Evolutionary conservation across 2,113 vertebrate genomes (phyloP), one percentile per base, ranked within the genome.

Genomic region (Gallinago paraguaiae): DNA sequence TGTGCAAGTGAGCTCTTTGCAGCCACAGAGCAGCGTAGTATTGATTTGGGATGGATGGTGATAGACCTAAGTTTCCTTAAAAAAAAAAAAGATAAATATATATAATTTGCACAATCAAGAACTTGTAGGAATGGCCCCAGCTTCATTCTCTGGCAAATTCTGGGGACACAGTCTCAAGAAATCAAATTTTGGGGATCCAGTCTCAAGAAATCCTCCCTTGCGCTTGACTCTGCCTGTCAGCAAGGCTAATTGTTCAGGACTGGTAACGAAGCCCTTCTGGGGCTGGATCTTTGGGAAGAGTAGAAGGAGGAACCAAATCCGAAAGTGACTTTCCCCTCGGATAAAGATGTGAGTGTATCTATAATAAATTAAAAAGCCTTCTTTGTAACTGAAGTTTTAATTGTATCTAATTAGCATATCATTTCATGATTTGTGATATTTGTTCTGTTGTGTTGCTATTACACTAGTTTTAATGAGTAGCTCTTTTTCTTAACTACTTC

Each of bases 161-260:
- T 18, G 6, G 41, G 12, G 31, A 18, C 10, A 10, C 18, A 31
- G 2, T 10, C 70, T 86, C 50, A 63, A 60, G 48, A 70, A 84
- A 41, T 22, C 10, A 54, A 83, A 92, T 77, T 37, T 0, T 18
- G 6, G 41, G 12, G 31, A 18, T 8, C 11, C 18, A 31, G 3
- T 10, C 67, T 86, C 50, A 63, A 61, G 50, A 70, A 84, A 43
- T 22, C 9, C 16, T 43, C 2, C 0, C 30, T 72, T 39, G 25
- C 0, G 0, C 27, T 54, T 60, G 59, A 19, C 17, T 60, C 24
- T 82, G 31, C 63, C n/a, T 13, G 50, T 57, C 50, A 69, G 60
- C 46, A 18, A 18, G 16, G 31, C 5, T 45, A 3, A 14, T 0
- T 1, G 10, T 3, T 2, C 35, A 37, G 31, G n/a, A 4, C 23